Evolutionary conservation across 2,113 vertebrate genomes (phyloP).

Genomic region (Peromyscus maniculatus): DNA sequence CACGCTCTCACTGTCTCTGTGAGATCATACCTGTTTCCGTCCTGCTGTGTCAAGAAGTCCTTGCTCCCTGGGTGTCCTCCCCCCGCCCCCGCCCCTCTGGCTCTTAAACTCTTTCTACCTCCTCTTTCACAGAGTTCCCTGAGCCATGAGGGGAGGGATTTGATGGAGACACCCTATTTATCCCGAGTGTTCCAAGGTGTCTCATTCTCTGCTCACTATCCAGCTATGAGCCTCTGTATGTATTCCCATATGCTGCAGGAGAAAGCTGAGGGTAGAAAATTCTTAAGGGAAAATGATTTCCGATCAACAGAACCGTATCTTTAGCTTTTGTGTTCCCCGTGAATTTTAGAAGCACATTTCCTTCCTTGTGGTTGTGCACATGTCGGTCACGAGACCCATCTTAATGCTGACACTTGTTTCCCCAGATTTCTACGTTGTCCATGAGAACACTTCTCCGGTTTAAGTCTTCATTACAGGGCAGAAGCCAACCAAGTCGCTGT

Average conservation of each 20-base stretch:
- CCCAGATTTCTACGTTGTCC: neutral
- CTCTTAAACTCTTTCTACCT: neutral
- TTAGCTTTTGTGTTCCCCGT: neutral
- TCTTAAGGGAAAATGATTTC: slow-evolving; percentile 25
- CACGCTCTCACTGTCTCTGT: neutral
- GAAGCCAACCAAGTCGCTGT: neutral
- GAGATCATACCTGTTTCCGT: neutral
- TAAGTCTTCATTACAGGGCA: rapidly evolving
- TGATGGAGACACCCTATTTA: neutral
- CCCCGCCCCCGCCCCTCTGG: neutral
- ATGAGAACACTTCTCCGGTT: neutral
- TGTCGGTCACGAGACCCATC: neutral
- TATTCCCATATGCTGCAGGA: neutral
- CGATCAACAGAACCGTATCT: neutral
- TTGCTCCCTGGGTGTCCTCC: neutral
- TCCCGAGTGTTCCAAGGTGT: neutral
- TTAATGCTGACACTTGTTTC: neutral
- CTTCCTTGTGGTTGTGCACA: neutral
- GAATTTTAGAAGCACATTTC: neutral
- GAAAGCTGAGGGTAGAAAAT: neutral
- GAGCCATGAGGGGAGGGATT: neutral
- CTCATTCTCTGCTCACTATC: neutral
- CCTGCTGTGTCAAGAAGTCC: neutral
- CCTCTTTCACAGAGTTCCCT: neutral
- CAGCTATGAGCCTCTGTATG: neutral